Base-by-base conservation (phyloP, 1,140 invertebrate species). In the Ylistrum balloti region DNA sequence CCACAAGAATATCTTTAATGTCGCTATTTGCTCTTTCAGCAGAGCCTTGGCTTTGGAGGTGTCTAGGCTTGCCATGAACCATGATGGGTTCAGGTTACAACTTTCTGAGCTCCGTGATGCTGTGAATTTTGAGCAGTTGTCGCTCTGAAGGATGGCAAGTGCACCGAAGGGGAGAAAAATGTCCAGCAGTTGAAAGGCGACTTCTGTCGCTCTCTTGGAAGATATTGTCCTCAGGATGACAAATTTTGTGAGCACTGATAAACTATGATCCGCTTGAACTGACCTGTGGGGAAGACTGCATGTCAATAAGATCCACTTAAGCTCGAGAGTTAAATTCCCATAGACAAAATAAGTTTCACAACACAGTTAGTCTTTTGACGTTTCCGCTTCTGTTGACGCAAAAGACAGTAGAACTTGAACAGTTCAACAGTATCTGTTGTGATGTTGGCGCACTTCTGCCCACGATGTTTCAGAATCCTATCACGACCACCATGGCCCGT, bases 121-220 rank as follows among this genome's bases (percentile, higher is more conserved):
- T 11, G 93, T 89, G 48, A 94, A 94, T 85, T 94, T 92, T 33
- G n/a, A 17, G 10, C 93, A 92, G 88, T 93, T 94, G 88, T 94
- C 91, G 33, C 35, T 85, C 33, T 94, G 94, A 7, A 94, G 85
- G 85, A 94, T 94, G 33, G 33, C 5, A 32, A 93, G 93, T 20
- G 93, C 91, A 35, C 93, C 93, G 88, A 94, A 88, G 1, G 91
- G 11, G 28, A 87, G 32, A 45, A 90, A 90, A 0, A 90, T n/a
- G 33, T 90, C 33, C 33, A 74, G 15, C 10, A 86, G 22, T 33
- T 87, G 33, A 86, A 86, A 33, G 9, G 86, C 88, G 17, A 89
- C 86, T 85, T 90, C 85, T n/a, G 89, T 85, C 0, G 88, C 86
- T 35, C 88, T 11, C 35, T 91, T 89, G 7, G 88, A 89, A 11